Conservation (phyloP, 2,888 invertebrate genomes). For the Brachypalpus laphriformis region DNA sequence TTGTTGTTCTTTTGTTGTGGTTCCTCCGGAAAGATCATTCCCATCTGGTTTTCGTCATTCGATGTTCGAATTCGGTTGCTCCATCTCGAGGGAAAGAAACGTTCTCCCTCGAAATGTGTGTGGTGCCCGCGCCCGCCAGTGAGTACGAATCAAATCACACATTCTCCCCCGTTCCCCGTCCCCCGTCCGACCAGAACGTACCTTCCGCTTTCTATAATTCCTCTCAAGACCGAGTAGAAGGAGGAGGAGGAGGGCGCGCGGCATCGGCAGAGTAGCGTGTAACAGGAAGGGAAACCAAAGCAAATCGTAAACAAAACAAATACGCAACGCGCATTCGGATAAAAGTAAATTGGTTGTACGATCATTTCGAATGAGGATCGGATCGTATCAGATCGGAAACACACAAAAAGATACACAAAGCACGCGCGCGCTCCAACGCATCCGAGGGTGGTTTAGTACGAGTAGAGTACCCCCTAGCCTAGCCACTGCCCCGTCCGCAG, state of each 20-base stretch:
- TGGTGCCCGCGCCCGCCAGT: no score
- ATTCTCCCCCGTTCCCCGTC: not conserved
- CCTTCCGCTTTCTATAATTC: conserved; percentile 9
- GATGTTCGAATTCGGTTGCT: conserved; percentile 5
- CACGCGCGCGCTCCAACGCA: not conserved
- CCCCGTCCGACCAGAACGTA: conserved; percentile 47
- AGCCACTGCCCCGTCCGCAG: not conserved
- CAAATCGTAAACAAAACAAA: conserved; percentile 61
- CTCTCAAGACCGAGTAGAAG: not conserved
- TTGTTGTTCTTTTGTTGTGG: conserved; percentile 32
- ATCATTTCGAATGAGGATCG: no score
- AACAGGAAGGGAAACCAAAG: conserved; percentile 15
- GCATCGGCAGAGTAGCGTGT: conserved; percentile 2
- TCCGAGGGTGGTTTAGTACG: no score
- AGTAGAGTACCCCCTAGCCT: no score
- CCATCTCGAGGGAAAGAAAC: no score
- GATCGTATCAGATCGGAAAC: no score
- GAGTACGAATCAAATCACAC: conserved; percentile 26
- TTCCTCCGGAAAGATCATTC: conserved; percentile 29
- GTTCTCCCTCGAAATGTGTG: not conserved
- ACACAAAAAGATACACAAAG: not conserved
- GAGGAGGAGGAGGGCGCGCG: no score
- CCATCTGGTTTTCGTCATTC: conserved; percentile 55
- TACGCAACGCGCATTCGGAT: conserved; percentile 49
- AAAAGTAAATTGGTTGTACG: conserved; percentile 43